These are phyloP conservation scores for Mionectes macconnelli DNA, from an alignment of 2,113 vertebrate species.

Conservation along the genomic window DNA sequence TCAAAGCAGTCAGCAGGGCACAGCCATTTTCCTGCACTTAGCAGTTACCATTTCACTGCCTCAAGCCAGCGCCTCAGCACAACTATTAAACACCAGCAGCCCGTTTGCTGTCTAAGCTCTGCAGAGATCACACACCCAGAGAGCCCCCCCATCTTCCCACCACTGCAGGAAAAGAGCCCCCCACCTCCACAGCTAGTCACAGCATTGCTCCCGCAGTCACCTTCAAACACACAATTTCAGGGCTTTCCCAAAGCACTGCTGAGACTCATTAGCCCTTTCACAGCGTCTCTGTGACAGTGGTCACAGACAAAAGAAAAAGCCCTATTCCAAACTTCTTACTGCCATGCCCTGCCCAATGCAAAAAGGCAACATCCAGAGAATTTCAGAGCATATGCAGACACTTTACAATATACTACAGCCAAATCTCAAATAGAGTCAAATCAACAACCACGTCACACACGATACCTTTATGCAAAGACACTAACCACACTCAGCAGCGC, in stretches of 20 bases:
- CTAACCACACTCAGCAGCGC: background rate
- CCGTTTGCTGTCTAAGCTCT: fast-evolving
- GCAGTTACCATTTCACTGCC: background rate
- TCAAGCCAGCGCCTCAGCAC: background rate
- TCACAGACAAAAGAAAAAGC: background rate
- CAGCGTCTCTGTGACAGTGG: background rate
- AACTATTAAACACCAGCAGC: background rate
- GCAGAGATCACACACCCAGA: background rate
- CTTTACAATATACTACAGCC: background rate
- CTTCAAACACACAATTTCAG: background rate
- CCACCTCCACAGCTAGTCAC: background rate
- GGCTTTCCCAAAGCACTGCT: background rate
- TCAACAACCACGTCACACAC: background rate
- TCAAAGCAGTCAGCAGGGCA: background rate
- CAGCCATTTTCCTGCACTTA: background rate
- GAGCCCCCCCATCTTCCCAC: background rate
- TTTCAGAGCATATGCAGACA: background rate
- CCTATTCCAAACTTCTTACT: background rate
- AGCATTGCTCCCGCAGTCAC: background rate
- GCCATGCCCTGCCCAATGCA: background rate
- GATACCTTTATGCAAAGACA: background rate
- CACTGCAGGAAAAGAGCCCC: background rate
- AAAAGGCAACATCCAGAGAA: background rate
- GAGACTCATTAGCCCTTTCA: background rate
- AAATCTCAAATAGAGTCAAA: background rate